Conservation (phyloP, 1,140 invertebrate species). For the Sarcophaga bullata region DNA sequence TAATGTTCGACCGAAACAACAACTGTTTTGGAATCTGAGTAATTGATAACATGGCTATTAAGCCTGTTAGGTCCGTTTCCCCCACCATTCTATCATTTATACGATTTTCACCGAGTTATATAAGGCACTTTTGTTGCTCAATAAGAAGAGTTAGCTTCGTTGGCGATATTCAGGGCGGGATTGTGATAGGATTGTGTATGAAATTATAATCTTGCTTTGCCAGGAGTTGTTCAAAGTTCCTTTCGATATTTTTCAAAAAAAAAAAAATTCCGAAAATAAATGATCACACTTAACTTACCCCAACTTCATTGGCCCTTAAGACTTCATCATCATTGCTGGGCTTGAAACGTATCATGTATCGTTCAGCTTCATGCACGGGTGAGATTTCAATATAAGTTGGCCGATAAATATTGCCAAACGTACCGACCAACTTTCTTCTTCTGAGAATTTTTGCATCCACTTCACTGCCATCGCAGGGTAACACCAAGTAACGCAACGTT, state of each 20-base stretch:
- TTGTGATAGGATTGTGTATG: too few species aligned
- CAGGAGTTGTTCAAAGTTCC: too few species aligned
- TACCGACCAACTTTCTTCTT: constrained; percentile 49
- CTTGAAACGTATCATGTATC: constrained; percentile 58
- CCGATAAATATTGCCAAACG: constrained; percentile 52
- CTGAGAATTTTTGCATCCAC: constrained; percentile 55
- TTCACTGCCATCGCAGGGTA: constrained; percentile 61
- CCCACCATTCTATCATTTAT: too few species aligned
- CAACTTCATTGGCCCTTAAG: constrained; percentile 59
- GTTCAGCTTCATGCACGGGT: constrained; percentile 51
- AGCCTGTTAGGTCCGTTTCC: too few species aligned
- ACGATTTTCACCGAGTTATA: too few species aligned
- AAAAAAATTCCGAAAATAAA: background rate
- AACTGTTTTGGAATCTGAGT: too few species aligned
- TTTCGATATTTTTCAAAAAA: background rate
- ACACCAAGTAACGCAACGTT: constrained; percentile 52
- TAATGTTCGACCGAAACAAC: too few species aligned
- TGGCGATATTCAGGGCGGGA: too few species aligned
- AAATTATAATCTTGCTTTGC: too few species aligned
- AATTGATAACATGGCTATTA: too few species aligned
- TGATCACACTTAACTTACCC: constrained; percentile 48
- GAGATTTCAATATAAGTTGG: constrained; percentile 57
- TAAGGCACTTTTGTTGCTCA: too few species aligned
- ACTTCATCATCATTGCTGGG: constrained; percentile 63
- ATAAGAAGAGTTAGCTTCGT: too few species aligned